phyloP scores from a whole-genome alignment of 1,140 invertebrate genomes.

The Hyles vespertilio region DNA sequence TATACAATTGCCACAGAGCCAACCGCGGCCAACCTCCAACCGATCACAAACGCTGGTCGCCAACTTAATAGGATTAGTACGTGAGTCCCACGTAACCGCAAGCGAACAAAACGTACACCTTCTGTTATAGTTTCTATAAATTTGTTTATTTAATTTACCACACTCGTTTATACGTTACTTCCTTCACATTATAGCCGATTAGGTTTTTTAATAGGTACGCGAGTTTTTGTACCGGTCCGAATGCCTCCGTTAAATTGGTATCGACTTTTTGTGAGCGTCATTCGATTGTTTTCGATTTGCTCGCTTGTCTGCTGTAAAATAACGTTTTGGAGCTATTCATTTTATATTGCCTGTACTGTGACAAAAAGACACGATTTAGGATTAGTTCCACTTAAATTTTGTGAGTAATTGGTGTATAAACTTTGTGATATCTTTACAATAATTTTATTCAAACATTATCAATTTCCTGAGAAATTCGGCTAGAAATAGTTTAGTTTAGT shows the following conservation, averaged over 20 bases:
- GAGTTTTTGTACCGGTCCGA: conserved; percentile 38
- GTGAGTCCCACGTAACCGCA: conserved; percentile 57
- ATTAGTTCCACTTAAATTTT: too few relatives aligned
- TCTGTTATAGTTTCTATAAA: conserved; percentile 53
- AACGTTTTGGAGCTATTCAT: too few relatives aligned
- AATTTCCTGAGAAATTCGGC: neutral
- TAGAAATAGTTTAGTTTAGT: neutral
- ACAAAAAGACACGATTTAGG: too few relatives aligned
- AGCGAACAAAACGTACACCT: conserved; percentile 37
- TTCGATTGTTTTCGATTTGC: conserved; percentile 37
- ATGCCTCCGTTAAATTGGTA: conserved; percentile 39
- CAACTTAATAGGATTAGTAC: conserved; percentile 63
- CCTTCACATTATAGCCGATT: conserved; percentile 58
- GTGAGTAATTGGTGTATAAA: too few relatives aligned
- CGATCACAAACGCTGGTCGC: conserved; percentile 17
- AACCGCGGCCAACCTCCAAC: conserved; percentile 27
- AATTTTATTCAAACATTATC: too few relatives aligned
- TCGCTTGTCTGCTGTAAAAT: conserved; percentile 13
- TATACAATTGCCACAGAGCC: conserved; percentile 18
- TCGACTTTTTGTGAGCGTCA: conserved; percentile 40
- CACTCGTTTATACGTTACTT: conserved; percentile 67
- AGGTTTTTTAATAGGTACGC: conserved; percentile 52
- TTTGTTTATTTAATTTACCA: conserved; percentile 74
- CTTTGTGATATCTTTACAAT: too few relatives aligned
- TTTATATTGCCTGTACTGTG: too few relatives aligned